A percentile compares a stretch with the other conserved stretches of the same genome.
phyloP scores from a whole-genome alignment of 2,888 invertebrate species.

The Amorpha juglandis region DNA sequence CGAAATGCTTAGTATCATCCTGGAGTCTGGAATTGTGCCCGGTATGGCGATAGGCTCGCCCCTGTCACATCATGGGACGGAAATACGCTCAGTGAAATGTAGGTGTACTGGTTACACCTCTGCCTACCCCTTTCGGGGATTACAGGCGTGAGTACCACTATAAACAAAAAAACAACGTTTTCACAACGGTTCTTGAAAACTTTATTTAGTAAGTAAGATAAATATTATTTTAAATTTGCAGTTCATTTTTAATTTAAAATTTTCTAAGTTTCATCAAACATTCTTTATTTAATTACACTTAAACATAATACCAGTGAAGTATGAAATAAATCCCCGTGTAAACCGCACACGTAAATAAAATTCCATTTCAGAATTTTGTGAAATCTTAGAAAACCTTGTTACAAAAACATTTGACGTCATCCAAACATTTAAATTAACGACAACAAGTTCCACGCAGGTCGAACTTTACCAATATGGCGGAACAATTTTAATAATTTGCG shows the following conservation, averaged over 20 bases:
- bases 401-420: conserved; percentile 59
- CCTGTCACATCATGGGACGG: too few species aligned
- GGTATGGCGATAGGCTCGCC: too few species aligned
- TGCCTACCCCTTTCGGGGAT: too few species aligned
- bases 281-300: conserved; percentile 8
- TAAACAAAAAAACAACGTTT: too few species aligned
- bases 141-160: too few species aligned
- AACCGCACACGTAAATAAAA: conserved; percentile 43
- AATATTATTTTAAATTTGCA: too few species aligned
- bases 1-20: too few species aligned
- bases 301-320: not conserved
- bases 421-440: conserved; percentile 66
- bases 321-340: not conserved
- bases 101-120: too few species aligned
- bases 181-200: too few species aligned
- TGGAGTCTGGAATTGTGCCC: too few species aligned
- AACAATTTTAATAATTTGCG: conserved; percentile 75
- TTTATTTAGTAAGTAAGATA: too few species aligned
- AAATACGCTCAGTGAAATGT: too few species aligned
- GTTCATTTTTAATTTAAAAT: not conserved
- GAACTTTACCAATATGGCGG: conserved; percentile 73
- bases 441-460: conserved; percentile 42
- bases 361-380: conserved; percentile 36
- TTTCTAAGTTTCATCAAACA: not conserved
- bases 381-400: conserved; percentile 42